These are phyloP conservation scores for Pristiophorus japonicus DNA, from an alignment of 2,113 vertebrate genomes.

Conservation along the genomic window DNA sequence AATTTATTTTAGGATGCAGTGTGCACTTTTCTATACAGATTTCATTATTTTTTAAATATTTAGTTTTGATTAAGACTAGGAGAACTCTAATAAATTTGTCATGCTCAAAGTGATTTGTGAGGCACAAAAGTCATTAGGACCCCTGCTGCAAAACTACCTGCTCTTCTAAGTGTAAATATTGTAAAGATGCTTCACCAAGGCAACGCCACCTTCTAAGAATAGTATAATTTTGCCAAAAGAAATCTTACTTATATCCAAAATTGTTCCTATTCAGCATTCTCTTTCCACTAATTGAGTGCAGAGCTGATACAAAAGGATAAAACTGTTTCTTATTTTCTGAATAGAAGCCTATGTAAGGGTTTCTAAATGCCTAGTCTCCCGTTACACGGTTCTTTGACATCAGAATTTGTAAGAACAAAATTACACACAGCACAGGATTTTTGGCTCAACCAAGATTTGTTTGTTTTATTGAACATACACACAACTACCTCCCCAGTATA, in stretches of 20 bases:
- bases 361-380: too few species aligned
- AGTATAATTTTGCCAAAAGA: neutral
- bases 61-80: neutral
- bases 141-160: neutral
- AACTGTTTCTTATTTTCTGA: neutral
- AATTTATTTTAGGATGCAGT: neutral
- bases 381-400: too few species aligned
- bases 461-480: too few species aligned
- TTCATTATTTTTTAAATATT: neutral
- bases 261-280: neutral
- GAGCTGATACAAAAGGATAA: neutral
- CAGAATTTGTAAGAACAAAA: too few species aligned
- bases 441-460: too few species aligned
- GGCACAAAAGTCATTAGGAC: constrained; percentile 21
- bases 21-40: neutral
- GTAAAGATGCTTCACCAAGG: neutral
- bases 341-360: too few species aligned
- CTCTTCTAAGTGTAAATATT: neutral
- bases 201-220: neutral
- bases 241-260: constrained; percentile 19
- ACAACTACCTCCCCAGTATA: too few species aligned
- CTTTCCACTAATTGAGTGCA: neutral
- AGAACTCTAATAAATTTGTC: neutral
- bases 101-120: constrained; percentile 8
- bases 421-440: too few species aligned